Evolutionary conservation across 2,888 invertebrate genomes (phyloP).

Genomic region (Eledone cirrhosa): DNA sequence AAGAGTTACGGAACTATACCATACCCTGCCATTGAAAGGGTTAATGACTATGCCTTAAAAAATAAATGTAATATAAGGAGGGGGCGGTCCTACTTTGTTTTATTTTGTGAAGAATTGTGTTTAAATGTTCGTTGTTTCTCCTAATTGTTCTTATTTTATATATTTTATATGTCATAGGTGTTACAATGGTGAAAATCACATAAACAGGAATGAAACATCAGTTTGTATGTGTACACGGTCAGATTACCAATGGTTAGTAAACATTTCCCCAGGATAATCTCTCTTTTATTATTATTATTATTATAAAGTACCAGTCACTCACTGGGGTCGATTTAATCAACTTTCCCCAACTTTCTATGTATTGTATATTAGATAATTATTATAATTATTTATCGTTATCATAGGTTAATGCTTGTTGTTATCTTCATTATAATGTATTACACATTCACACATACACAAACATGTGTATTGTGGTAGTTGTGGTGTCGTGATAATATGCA

Average conservation of each 20-base stretch:
- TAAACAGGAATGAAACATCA: constrained; percentile 33
- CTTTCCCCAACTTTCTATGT: background rate
- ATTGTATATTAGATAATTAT: no score
- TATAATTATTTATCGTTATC: background rate
- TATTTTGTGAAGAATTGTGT: background rate
- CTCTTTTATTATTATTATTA: background rate
- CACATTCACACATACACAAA: background rate
- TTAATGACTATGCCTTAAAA: background rate
- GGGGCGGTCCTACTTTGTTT: background rate
- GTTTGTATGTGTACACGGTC: constrained; percentile 60
- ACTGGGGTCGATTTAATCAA: background rate
- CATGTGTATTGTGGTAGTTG: background rate
- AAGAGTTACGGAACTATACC: no score
- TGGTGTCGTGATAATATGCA: background rate
- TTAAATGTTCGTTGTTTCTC: background rate
- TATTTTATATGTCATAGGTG: constrained; percentile 53
- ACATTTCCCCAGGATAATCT: background rate
- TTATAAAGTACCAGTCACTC: background rate
- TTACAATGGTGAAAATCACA: constrained; percentile 55
- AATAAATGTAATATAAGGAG: background rate
- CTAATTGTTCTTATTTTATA: background rate
- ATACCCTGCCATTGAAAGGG: background rate
- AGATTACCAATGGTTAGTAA: constrained; percentile 64
- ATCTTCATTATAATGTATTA: background rate
- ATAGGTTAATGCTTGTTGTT: background rate